These are phyloP conservation scores for Lophura nycthemera DNA, from an alignment of 2,113 vertebrate genomes.

Conservation along the genomic window DNA sequence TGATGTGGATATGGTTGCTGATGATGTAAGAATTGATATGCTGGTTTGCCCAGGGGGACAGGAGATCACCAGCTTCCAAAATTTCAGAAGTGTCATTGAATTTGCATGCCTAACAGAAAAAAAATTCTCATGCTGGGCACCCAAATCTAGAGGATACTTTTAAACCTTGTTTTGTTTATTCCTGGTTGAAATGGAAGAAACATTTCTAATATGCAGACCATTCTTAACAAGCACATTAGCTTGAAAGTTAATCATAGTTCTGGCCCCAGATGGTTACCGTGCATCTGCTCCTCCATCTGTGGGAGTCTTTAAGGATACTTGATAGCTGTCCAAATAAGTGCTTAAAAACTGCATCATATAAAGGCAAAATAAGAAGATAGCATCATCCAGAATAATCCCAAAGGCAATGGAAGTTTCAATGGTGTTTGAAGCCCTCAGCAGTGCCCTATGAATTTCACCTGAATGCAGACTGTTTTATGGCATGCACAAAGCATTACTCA, in stretches of 20 bases:
- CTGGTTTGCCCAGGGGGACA: neutral
- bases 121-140: neutral
- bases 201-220: neutral
- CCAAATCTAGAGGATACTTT: neutral
- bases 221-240: neutral
- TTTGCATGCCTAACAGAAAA: neutral
- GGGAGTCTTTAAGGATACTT: slow-evolving; percentile 47
- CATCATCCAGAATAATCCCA: neutral
- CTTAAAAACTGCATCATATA: slow-evolving; percentile 4
- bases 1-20: neutral
- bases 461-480: neutral
- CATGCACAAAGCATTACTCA: neutral
- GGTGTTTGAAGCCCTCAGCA: neutral
- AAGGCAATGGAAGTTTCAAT: neutral
- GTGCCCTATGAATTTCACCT: neutral
- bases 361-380: slow-evolving; percentile 7
- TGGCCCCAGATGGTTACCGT: slow-evolving; percentile 29
- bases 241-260: slow-evolving; percentile 51
- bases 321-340: slow-evolving; percentile 32
- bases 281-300: slow-evolving; percentile 43
- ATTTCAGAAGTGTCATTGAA: neutral
- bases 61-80: neutral
- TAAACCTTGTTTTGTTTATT: neutral
- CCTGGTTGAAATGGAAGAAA: neutral
- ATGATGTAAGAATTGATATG: neutral